These are phyloP conservation scores for Climacteris rufus DNA, from an alignment of 2,113 vertebrate species.

Conservation along the genomic window DNA sequence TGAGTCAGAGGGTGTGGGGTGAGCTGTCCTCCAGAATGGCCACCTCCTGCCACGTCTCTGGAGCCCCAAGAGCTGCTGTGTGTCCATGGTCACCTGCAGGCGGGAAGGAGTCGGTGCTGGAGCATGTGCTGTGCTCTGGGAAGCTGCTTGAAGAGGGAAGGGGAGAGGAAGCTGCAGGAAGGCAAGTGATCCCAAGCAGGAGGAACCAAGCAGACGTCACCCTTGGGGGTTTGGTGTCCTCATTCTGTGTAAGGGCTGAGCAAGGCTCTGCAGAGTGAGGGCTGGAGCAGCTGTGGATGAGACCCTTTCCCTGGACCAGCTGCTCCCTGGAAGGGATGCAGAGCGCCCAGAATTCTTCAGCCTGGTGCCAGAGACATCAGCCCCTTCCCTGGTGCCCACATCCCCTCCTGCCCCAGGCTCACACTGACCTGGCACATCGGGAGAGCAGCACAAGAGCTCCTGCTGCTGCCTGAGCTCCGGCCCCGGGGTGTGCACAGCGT, in stretches of 20 bases:
- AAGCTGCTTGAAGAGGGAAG: not conserved
- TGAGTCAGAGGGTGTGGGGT: not conserved
- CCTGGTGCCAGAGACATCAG: not conserved
- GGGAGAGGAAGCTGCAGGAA: not conserved
- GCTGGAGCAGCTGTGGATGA: not conserved
- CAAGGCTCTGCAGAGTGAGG: not conserved
- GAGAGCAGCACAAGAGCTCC: accelerated
- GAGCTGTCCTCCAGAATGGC: not conserved
- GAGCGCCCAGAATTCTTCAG: not conserved
- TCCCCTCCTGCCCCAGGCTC: not conserved
- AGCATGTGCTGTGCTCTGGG: not conserved
- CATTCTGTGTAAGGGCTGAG: not conserved
- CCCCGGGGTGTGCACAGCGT: accelerated
- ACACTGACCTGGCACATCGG: accelerated
- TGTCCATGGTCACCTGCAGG: not conserved
- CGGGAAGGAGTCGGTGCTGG: not conserved
- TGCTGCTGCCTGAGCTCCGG: not conserved
- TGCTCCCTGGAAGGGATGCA: not conserved
- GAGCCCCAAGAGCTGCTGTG: not conserved
- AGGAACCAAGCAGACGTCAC: not conserved
- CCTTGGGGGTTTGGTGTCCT: not conserved
- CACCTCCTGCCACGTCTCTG: not conserved
- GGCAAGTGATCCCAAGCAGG: not conserved
- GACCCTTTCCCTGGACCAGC: not conserved
- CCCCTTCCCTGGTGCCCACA: not conserved